phyloP scores from a whole-genome alignment of 2,888 invertebrate genomes.

The Dasysyrphus albostriatus region DNA sequence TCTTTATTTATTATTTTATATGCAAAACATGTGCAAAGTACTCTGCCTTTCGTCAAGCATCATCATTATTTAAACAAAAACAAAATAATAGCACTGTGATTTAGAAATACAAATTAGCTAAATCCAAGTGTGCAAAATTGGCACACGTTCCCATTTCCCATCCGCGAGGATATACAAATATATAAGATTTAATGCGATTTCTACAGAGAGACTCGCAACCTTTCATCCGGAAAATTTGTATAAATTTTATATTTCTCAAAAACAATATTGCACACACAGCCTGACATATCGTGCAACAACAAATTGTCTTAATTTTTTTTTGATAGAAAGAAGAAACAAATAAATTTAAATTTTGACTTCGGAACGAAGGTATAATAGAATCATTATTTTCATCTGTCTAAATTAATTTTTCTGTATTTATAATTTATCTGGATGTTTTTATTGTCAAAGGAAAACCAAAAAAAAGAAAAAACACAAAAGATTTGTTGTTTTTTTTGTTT shows the following conservation, averaged over 20 bases:
- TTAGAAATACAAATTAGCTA: constrained; percentile 22
- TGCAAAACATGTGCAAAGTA: constrained; percentile 25
- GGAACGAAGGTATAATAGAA: constrained; percentile 51
- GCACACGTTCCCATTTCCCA: constrained; percentile 34
- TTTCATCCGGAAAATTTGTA: constrained; percentile 27
- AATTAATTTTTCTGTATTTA: constrained; percentile 8
- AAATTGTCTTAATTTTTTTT: neutral
- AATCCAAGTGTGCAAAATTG: constrained; percentile 46
- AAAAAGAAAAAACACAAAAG: neutral
- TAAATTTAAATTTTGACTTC: constrained; percentile 51
- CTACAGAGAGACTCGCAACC: neutral
- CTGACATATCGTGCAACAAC: constrained; percentile 9
- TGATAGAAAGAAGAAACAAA: constrained; percentile 20
- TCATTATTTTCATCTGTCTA: constrained; percentile 41
- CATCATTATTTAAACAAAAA: constrained; percentile 18
- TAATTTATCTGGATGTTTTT: constrained; percentile 28
- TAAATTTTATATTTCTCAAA: constrained; percentile 10
- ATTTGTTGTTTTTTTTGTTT: neutral
- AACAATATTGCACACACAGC: neutral
- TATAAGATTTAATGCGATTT: neutral
- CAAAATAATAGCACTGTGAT: neutral
- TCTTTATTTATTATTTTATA: constrained; percentile 21
- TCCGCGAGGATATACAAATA: constrained; percentile 12
- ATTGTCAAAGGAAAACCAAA: neutral
- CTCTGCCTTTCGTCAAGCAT: constrained; percentile 51